phyloP scores from a whole-genome alignment of 2,888 invertebrate species.

The Microchrysa polita region DNA sequence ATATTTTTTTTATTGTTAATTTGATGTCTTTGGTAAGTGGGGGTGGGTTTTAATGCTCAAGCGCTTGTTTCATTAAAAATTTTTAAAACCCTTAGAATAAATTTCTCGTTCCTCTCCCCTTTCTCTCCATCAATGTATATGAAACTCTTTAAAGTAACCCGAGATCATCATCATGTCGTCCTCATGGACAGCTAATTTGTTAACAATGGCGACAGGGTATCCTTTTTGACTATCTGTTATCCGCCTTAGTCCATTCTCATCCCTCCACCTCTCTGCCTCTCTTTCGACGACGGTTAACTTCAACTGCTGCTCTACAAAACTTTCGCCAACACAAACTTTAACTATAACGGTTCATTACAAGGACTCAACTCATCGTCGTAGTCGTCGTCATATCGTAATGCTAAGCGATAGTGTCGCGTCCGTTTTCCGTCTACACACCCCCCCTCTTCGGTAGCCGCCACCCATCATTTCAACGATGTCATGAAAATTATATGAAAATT shows the following conservation, averaged over 20 bases:
- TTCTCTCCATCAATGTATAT: too few species aligned
- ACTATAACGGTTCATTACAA: not conserved
- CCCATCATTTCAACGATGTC: not conserved
- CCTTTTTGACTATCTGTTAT: not conserved
- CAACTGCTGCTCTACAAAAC: slow-evolving; percentile 1
- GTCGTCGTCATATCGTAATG: not conserved
- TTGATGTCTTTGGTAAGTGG: too few species aligned
- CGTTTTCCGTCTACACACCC: not conserved
- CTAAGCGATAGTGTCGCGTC: not conserved
- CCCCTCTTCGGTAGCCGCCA: too few species aligned
- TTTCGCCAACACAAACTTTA: not conserved
- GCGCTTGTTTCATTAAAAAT: too few species aligned
- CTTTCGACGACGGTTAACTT: not conserved
- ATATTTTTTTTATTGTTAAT: too few species aligned
- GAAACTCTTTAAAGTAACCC: too few species aligned
- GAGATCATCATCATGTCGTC: too few species aligned
- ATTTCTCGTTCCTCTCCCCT: too few species aligned
- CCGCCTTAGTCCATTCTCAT: not conserved
- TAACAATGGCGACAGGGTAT: slow-evolving; percentile 20
- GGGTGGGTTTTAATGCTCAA: too few species aligned
- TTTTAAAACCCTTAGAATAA: too few species aligned
- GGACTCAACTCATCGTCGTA: too few species aligned
- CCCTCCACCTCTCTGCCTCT: not conserved
- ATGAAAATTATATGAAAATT: slow-evolving; percentile 17
- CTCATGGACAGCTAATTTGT: slow-evolving; percentile 35